Evolutionary conservation across 37 sponge, comb jelly and placozoan species (phyloP).

Genomic region (Amphimedon queenslandica): DNA sequence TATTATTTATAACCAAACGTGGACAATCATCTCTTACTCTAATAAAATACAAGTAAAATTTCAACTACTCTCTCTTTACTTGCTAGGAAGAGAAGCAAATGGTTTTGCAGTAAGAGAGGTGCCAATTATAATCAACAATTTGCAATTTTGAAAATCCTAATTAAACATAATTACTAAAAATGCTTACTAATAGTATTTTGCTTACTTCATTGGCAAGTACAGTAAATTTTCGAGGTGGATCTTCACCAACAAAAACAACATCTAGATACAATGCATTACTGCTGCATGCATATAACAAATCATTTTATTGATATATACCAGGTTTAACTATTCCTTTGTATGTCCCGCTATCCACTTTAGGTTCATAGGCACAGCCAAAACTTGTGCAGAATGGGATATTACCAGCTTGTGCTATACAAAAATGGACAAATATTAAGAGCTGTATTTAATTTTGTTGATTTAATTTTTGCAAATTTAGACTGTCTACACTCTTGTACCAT

Average conservation of each 20-base stretch:
- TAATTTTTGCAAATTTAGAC: not conserved
- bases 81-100: slow-evolving; percentile 79
- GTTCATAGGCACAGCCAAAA: slow-evolving; percentile 20
- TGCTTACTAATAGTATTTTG: no score
- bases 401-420: slow-evolving; percentile 58
- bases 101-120: slow-evolving; percentile 90
- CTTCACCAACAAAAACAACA: slow-evolving; percentile 93
- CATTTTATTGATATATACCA: slow-evolving; percentile 52
- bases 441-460: no score
- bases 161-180: not conserved
- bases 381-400: slow-evolving; percentile 56
- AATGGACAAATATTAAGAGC: not conserved
- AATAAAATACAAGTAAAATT: not conserved
- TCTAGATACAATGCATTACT: slow-evolving; percentile 27
- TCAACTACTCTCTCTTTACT: no score
- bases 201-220: slow-evolving; percentile 32
- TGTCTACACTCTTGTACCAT: no score
- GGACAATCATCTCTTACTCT: slow-evolving; percentile 81
- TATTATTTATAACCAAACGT: slow-evolving; percentile 81
- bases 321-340: slow-evolving; percentile 74
- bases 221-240: slow-evolving; percentile 68
- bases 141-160: slow-evolving; percentile 65
- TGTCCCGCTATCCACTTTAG: slow-evolving; percentile 6
- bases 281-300: no score
- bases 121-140: slow-evolving; percentile 84